Evolutionary conservation across 2,888 invertebrate genomes (phyloP), one percentile per base, ranked within the genome.

Genomic region (Chymomyza procnemis): DNA sequence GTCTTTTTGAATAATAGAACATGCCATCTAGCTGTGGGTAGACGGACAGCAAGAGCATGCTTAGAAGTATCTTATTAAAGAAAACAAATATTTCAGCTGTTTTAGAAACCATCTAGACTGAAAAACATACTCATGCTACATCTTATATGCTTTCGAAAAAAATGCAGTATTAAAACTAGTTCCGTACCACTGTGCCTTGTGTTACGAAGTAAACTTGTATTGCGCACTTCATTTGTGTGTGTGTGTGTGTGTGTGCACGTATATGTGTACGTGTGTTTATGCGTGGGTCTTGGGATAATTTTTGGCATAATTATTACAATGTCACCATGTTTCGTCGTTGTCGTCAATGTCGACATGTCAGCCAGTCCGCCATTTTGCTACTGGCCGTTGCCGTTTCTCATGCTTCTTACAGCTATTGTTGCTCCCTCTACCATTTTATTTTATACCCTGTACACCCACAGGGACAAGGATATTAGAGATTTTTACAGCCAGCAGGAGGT

Each of bases 281-380:
- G 41, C 16, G 26, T 41, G 71, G 74, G 84, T 85, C 85, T 80
- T 76, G 75, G 79, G 86, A 87, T 87, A 87, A 88, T 87, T 88
- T 87, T 79, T 78, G 83, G 85, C 82, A 82, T 88, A 88, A 87
- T 87, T 87, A 87, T 87, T 85, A 87, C 87, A 87, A 82, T 87
- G 86, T 88, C 86, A 86, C 80, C 82, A 79, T 83, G 83, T 85
- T 85, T 80, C 76, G 61, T 61, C 61, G 50, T 50, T 50, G 69
- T 69, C 69, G 62, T 73, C 61, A 50, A 41, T 55, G 47, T 30
- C 5, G 48, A 57, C 60, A 50, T 48, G 61, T 41, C 19, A 21
- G 4, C 19, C 52, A 56, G 65, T 66, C 72, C 58, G 61, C 21
- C 4, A 5, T 19, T 55, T 65, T 64, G 60, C 55, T 57, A 12